Conservation (phyloP, 2,797 vertebrate species). For the Crossoptilon crossoptilon region DNA sequence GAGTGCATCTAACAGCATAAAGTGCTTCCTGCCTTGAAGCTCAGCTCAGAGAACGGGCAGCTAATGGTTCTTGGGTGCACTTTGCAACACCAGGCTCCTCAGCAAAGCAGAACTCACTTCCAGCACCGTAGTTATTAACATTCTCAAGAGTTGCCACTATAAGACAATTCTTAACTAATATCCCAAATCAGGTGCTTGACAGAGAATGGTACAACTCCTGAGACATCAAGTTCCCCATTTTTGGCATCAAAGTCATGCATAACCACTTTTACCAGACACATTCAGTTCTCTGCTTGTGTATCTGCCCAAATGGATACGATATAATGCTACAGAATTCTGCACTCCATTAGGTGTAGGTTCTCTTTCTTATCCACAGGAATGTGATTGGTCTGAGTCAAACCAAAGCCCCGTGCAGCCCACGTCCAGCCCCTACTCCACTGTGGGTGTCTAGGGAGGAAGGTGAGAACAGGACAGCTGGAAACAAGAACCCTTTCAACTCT, state of each 20-base stretch:
- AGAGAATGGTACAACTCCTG: neutral
- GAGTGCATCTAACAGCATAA: neutral
- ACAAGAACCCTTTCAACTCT: neutral
- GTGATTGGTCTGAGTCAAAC: neutral
- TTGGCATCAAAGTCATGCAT: neutral
- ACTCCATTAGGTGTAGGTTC: accelerated
- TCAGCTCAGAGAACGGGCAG: neutral
- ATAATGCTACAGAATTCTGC: neutral
- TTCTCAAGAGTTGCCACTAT: neutral
- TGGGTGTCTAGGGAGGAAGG: neutral
- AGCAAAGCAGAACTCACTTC: neutral
- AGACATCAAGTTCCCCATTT: neutral
- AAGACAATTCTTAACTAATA: neutral
- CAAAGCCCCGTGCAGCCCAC: neutral
- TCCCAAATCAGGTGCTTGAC: neutral
- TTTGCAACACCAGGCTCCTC: neutral
- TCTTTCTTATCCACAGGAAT: neutral
- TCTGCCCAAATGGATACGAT: neutral
- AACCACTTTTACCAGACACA: neutral
- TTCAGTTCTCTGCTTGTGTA: neutral
- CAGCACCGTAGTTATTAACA: neutral
- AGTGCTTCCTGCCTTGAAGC: neutral
- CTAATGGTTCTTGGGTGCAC: accelerated
- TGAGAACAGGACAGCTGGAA: neutral
- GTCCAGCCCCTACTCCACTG: neutral